These are phyloP conservation scores for Pycnomerus fuliginosus DNA, from an alignment of 2,888 invertebrate species.

Conservation along the genomic window DNA sequence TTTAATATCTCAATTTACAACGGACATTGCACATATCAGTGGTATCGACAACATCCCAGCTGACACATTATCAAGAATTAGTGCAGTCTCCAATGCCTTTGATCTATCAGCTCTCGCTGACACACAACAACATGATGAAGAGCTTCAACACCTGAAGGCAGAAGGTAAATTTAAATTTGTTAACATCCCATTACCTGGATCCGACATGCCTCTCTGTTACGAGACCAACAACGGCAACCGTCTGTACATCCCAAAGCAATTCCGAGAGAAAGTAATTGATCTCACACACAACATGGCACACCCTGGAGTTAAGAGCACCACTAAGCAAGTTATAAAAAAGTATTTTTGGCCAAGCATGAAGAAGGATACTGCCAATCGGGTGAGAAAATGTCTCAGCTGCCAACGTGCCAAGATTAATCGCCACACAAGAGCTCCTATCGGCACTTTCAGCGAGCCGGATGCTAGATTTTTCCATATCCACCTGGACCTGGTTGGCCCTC, in stretches of 20 bases:
- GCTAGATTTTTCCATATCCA: constrained; percentile 39
- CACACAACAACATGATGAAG: constrained; percentile 6
- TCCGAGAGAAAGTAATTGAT: too few species aligned
- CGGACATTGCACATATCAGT: constrained; percentile 40
- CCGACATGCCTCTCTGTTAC: background rate
- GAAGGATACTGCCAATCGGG: too few species aligned
- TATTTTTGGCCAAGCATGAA: constrained; percentile 47
- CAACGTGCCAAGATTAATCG: constrained; percentile 41
- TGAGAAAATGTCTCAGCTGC: constrained; percentile 40
- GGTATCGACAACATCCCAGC: constrained; percentile 43
- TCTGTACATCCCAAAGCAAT: background rate
- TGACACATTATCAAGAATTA: constrained; percentile 37
- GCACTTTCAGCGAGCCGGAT: constrained; percentile 29
- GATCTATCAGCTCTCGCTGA: constrained; percentile 5
- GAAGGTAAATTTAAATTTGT: background rate
- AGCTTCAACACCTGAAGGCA: background rate
- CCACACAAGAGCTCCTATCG: constrained; percentile 35
- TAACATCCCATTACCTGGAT: background rate
- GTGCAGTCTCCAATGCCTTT: too few species aligned
- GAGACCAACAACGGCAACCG: background rate
- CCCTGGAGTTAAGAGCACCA: constrained; percentile 34
- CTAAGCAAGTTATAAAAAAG: constrained; percentile 33
- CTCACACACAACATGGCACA: constrained; percentile 27
- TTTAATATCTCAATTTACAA: constrained; percentile 40
- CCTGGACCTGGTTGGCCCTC: constrained; percentile 39